These are phyloP conservation scores for Actinostola sp. DNA, from an alignment of 92 coral and sea anemone genomes.

Conservation along the genomic window DNA sequence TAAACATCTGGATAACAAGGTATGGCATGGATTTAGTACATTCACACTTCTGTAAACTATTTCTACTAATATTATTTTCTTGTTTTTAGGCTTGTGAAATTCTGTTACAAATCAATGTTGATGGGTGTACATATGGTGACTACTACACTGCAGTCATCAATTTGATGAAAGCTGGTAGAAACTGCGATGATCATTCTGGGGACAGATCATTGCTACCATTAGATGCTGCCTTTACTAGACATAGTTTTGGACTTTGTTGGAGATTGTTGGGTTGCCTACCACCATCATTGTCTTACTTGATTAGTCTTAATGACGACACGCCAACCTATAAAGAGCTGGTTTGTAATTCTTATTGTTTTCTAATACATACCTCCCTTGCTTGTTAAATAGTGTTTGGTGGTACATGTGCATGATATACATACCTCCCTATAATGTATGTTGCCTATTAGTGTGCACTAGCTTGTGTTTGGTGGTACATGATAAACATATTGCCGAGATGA, in stretches of 20 bases:
- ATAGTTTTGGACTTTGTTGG: slow-evolving; percentile 86
- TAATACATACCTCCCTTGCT: neutral
- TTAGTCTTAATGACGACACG: slow-evolving; percentile 39
- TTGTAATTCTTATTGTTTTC: slow-evolving; percentile 8
- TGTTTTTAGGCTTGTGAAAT: slow-evolving; percentile 62
- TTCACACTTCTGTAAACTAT: neutral
- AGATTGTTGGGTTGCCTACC: slow-evolving; percentile 78
- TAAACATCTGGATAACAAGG: slow-evolving; percentile 68
- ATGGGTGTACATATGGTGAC: slow-evolving; percentile 55
- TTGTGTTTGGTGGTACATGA: too few relatives aligned
- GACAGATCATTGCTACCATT: slow-evolving; percentile 48
- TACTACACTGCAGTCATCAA: slow-evolving; percentile 71
- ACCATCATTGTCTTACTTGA: slow-evolving; percentile 67
- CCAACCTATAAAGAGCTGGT: slow-evolving; percentile 40
- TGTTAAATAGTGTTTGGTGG: too few relatives aligned
- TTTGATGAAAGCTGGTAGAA: slow-evolving; percentile 76
- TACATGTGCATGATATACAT: too few relatives aligned
- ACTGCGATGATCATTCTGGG: slow-evolving; percentile 57
- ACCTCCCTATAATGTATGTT: too few relatives aligned
- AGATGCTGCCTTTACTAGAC: slow-evolving; percentile 79
- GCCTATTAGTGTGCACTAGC: too few relatives aligned
- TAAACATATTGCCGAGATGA: too few relatives aligned
- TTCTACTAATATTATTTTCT: neutral
- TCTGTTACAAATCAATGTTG: slow-evolving; percentile 53
- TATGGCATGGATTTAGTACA: too few relatives aligned